These are phyloP conservation scores for Calephelis virginiensis DNA, from an alignment of 1,140 invertebrate species.

Conservation along the genomic window DNA sequence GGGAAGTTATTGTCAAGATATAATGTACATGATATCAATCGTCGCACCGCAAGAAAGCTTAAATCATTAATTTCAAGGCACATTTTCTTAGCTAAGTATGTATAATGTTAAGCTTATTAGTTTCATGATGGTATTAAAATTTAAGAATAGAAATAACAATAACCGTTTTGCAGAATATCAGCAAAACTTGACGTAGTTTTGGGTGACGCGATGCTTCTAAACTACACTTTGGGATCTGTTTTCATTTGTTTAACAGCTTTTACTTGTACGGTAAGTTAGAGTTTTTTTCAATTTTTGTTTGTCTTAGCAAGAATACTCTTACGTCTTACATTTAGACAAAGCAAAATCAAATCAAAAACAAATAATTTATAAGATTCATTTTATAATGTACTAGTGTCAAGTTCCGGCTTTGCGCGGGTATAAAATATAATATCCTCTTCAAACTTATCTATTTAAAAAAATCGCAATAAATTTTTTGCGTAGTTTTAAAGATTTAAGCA, in stretches of 20 bases:
- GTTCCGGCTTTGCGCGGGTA: too few relatives aligned
- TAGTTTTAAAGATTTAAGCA: too few relatives aligned
- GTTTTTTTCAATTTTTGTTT: constrained; percentile 3
- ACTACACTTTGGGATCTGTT: constrained; percentile 54
- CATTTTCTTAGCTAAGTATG: constrained; percentile 48
- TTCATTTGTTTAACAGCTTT: constrained; percentile 64
- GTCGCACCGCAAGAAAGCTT: constrained; percentile 38
- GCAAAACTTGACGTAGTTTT: constrained; percentile 46
- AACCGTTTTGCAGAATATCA: constrained; percentile 50
- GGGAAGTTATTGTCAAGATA: constrained; percentile 33
- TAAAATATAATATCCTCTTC: too few relatives aligned
- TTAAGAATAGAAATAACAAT: constrained; percentile 28
- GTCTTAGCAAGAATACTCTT: too few relatives aligned
- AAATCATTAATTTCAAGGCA: constrained; percentile 52
- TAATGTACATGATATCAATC: constrained; percentile 38
- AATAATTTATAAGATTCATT: too few relatives aligned
- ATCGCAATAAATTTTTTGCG: too few relatives aligned
- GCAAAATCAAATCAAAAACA: too few relatives aligned
- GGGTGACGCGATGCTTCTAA: constrained; percentile 56
- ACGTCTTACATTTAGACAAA: too few relatives aligned
- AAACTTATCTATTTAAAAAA: too few relatives aligned
- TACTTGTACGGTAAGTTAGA: constrained; percentile 45
- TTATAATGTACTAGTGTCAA: too few relatives aligned
- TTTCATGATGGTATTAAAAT: constrained; percentile 12
- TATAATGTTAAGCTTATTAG: constrained; percentile 19